A percentile compares a stretch with the other conserved stretches of the same genome.
phyloP scores from a whole-genome alignment of 53 echinoderm and acorn worm species.

The Stichopus horrens region DNA sequence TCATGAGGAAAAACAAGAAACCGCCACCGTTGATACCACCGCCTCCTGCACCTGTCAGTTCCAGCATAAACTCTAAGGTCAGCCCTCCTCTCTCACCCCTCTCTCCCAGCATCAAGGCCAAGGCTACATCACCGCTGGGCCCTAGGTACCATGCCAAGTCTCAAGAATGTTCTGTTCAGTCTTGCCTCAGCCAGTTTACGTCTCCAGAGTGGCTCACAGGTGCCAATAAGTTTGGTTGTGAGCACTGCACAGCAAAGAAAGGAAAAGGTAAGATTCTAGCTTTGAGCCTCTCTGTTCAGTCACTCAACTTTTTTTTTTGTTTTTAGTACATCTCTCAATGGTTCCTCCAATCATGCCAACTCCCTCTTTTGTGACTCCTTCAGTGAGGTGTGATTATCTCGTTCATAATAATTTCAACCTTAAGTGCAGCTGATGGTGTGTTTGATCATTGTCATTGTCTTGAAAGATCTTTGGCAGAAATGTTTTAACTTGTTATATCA shows the following conservation, averaged over 20 bases:
- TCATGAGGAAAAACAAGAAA: conserved; percentile 5
- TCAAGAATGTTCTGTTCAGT: conserved; percentile 91
- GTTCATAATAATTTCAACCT: too few species aligned
- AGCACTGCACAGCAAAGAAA: conserved; percentile 74
- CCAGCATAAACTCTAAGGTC: background rate
- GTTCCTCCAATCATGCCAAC: too few species aligned
- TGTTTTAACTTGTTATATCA: too few species aligned
- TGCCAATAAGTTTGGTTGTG: conserved; percentile 88
- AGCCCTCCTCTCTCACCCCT: conserved; percentile 71
- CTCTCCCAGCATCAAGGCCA: conserved; percentile 69
- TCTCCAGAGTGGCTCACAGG: conserved; percentile 92
- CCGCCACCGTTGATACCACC: conserved; percentile 30
- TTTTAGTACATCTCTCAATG: too few species aligned
- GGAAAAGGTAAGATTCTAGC: conserved; percentile 53
- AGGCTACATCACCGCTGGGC: conserved; percentile 74
- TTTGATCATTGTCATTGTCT: too few species aligned
- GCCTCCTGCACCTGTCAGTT: conserved; percentile 13
- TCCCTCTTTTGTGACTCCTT: too few species aligned
- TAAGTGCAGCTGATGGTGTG: too few species aligned
- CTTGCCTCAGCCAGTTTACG: conserved; percentile 96
- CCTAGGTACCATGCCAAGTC: conserved; percentile 79
- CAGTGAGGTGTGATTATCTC: too few species aligned
- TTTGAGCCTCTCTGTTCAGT: too few species aligned
- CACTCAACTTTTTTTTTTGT: too few species aligned
- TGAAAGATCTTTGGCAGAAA: too few species aligned